phyloP scores from a whole-genome alignment of 37 sponge, comb jelly and placozoan genomes.

The Petrosia ficiformis region DNA sequence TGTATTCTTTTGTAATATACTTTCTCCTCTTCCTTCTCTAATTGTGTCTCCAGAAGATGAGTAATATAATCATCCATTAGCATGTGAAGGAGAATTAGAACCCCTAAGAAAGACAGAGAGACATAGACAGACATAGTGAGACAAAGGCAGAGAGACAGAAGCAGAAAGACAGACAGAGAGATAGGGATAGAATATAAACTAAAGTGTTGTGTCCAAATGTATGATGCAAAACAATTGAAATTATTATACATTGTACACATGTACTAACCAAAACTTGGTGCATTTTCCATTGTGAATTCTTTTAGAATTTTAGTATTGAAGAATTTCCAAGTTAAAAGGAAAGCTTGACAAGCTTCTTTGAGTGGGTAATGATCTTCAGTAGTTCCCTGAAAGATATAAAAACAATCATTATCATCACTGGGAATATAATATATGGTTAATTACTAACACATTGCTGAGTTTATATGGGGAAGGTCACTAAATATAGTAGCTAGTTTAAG shows the following conservation, averaged over 20 bases:
- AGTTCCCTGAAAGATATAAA: background rate
- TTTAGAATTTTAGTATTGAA: constrained; percentile 70
- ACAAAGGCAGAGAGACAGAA: background rate
- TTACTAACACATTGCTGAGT: too few relatives aligned
- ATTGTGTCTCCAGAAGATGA: constrained; percentile 53
- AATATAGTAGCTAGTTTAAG: too few relatives aligned
- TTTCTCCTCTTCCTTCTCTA: constrained; percentile 46
- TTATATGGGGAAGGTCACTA: too few relatives aligned
- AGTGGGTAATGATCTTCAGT: constrained; percentile 7
- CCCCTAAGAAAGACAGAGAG: constrained; percentile 29
- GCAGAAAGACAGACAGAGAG: background rate
- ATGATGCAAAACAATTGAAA: too few relatives aligned
- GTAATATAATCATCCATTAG: constrained; percentile 75
- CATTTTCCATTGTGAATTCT: constrained; percentile 77
- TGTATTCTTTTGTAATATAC: constrained; percentile 22
- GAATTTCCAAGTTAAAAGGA: constrained; percentile 76
- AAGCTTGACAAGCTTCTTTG: constrained; percentile 16
- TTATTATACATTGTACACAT: too few relatives aligned
- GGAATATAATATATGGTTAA: too few relatives aligned
- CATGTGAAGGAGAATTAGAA: constrained; percentile 74
- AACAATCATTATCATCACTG: too few relatives aligned
- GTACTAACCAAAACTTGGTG: constrained; percentile 78
- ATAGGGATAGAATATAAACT: constrained; percentile 4
- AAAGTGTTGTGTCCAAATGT: too few relatives aligned
- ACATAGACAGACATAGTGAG: constrained; percentile 5